Percentiles rank a stretch among this genome's conserved stretches.
Evolutionary conservation across 2,888 invertebrate species (phyloP).

Genomic region (Synanthedon myopaeformis): DNA sequence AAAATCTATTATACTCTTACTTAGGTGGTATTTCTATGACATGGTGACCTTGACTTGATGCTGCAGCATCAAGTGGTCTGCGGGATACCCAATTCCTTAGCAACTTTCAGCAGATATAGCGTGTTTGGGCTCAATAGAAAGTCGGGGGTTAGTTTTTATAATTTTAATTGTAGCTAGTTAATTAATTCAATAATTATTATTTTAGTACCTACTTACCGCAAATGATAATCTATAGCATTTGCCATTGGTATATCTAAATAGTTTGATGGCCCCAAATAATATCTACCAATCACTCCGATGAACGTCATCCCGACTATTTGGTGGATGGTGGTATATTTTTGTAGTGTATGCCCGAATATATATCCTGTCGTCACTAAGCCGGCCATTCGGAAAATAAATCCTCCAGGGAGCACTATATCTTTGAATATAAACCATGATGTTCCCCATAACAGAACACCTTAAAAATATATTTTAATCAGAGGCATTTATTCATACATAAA

Average conservation of each 20-base stretch:
- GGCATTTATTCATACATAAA: background rate
- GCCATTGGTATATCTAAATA: conserved; percentile 41
- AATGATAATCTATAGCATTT: conserved; percentile 49
- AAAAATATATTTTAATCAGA: conserved; percentile 12
- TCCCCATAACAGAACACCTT: conserved; percentile 50
- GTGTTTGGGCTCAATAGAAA: no score
- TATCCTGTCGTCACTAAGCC: conserved; percentile 45
- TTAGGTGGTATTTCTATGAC: no score
- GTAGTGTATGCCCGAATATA: conserved; percentile 47
- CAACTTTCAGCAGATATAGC: no score
- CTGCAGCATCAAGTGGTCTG: no score
- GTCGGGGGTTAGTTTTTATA: no score
- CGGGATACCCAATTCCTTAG: no score
- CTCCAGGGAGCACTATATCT: conserved; percentile 38
- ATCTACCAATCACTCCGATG: conserved; percentile 47
- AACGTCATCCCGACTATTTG: conserved; percentile 58
- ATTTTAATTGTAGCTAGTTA: background rate
- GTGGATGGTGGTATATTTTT: conserved; percentile 49
- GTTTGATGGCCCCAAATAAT: conserved; percentile 37
- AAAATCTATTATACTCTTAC: no score
- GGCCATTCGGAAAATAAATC: conserved; percentile 42
- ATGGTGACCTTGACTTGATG: no score
- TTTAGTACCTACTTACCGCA: conserved; percentile 31
- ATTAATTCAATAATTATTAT: conserved; percentile 1
- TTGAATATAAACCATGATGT: conserved; percentile 46